Evolutionary conservation across 2,888 invertebrate species (phyloP), one percentile per base, ranked within the genome.

Genomic region (Coenonympha glycerion): DNA sequence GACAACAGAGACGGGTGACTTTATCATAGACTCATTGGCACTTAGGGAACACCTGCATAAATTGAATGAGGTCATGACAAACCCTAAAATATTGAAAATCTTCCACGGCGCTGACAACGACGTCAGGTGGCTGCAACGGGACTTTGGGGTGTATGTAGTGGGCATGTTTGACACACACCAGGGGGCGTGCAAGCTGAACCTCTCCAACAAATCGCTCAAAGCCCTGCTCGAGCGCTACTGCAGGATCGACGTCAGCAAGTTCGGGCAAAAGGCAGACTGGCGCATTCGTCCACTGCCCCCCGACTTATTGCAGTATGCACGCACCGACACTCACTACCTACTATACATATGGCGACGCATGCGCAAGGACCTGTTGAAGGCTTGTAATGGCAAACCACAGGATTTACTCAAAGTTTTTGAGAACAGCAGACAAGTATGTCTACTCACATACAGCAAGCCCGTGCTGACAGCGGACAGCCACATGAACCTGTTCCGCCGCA

Each of bases 121-220:
- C 71, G 89, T 99, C 13, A 84, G 91, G 24, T 99, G 99, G 99
- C 82, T 99, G 22, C 99, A 99, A 76, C 89, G 97, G 11, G 99
- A 99, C 88, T 91, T 99, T 49, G 95, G 97, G 0, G 73, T 99
- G 1, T 99, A 99, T 72, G 82, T 99, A 2, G 98, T 99, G 0
- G 98, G 98, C 61, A 90, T 99, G 92, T 98, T 99, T 73, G 99
- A 99, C 76, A 99, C 99, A 0, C 92, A 95, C 69, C 92, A 94
- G 70, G 98, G 98, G 0, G 92, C 96, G 0, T 91, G 92, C 58
- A 86, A 90, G 2, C 86, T 99, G 0, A 89, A 90, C 18, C 87
- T 93, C 55, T 84, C 91, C 0, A 90, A 91, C 11, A 84, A 93
- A 1, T 95, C 96, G 3, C 83, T 96, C 42, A 92, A 95, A 0